Evolutionary conservation across 2,797 vertebrate genomes (phyloP), one percentile per base, ranked within the genome.

Genomic region (Iguana delicatissima): DNA sequence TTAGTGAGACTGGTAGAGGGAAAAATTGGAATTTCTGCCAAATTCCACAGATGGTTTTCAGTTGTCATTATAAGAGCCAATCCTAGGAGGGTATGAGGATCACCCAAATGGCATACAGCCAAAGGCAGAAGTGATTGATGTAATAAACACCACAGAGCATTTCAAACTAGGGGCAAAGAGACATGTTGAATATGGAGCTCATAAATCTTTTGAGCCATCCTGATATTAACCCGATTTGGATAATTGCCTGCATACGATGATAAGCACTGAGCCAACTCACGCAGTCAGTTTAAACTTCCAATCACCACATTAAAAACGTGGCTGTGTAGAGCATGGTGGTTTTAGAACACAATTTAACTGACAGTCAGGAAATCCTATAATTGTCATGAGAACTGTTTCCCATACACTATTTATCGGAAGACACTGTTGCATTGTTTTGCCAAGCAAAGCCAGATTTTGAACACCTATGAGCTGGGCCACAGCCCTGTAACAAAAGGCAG

Each of bases 391-490:
- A 24, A n/a, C 82, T 76, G n/a, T 89, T 86, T 87, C n/a, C 35
- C 38, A 67, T n/a, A 3, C 18, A 77, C 26, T 62, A 22, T 89
- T 69, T 32, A 32, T 32, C 59, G 87, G 1, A 62, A 85, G 62
- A 59, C 86, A 62, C 1, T 62, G 12, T 42, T 84, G 84, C n/a
- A 38, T 67, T 91, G 1, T 82, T 89, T 91, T 86, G 76, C 73
- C 57, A 24, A 85, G 52, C 22, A 94, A 6, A 93, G 92, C 59
- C 8, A 84, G 7, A 16, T 77, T 57, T 55, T 85, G 90, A 76
- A 87, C 16, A 18, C 57, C 0, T 2, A 1, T 7, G 55, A 88
- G 35, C 0, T 89, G 74, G 55, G 89, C 83, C 29, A 67, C 24
- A 59, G 29, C n/a, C 18, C 0, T 50, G 3, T 79, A 93, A 89